phyloP scores from a whole-genome alignment of 2,888 invertebrate genomes.

The Danaus chrysippus region DNA sequence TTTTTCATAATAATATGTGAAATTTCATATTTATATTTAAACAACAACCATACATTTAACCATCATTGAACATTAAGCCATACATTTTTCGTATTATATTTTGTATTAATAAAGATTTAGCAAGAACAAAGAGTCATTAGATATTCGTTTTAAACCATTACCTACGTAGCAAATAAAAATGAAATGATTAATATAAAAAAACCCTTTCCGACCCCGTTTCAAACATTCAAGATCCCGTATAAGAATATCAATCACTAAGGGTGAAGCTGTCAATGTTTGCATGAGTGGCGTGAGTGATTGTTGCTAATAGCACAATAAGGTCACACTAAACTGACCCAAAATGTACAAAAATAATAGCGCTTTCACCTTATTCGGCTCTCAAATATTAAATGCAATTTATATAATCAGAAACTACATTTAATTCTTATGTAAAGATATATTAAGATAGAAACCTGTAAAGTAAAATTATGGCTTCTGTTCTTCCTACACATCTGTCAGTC shows the following conservation, averaged over 20 bases:
- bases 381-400: too few species aligned
- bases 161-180: not conserved
- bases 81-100: too few species aligned
- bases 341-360: not conserved
- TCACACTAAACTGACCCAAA: not conserved
- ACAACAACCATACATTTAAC: not conserved
- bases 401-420: too few species aligned
- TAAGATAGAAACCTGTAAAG: too few species aligned
- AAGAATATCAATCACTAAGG: slow-evolving; percentile 1
- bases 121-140: too few species aligned
- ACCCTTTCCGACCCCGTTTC: not conserved
- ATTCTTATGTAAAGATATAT: too few species aligned
- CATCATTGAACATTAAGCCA: not conserved
- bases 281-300: slow-evolving; percentile 1
- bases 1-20: not conserved
- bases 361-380: not conserved
- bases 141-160: too few species aligned
- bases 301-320: not conserved
- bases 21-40: not conserved
- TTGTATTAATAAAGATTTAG: too few species aligned
- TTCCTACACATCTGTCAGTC: too few species aligned
- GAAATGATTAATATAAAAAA: not conserved
- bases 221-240: not conserved
- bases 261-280: not conserved
- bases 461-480: too few species aligned